Base-by-base conservation (phyloP, 2,888 invertebrate species). In the Cantharis rufa region DNA sequence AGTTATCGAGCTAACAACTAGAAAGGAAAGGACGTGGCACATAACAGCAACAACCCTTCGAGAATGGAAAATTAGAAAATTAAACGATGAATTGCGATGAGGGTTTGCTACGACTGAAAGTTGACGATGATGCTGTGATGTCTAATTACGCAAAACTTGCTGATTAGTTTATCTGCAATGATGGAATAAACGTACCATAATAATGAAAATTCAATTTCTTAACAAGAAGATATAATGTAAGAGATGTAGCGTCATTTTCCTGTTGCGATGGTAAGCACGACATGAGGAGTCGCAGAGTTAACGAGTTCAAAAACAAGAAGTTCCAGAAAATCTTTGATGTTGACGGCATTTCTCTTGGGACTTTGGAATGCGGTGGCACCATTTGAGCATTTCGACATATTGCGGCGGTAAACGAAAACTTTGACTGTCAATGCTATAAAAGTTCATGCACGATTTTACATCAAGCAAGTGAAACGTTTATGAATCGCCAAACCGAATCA, bases 171-270 rank as follows among this genome's bases (percentile, higher is more conserved):
- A 76, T 63, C 62, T 66, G 73, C 70, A 76, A 48, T 5, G 48
- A 72, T 82, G 80, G 80, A 81, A 84, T 82, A 83, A 82, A 82
- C 78, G 77, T n/a, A 15, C 7, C 21, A 81, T 81, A 81, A 81
- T 83, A 82, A 83, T 81, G 82, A 77, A 80, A 80, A 82, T 83
- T 81, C 82, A 79, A 80, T 81, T 80, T 78, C 78, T 70, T 70
- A 24, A 74, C 70, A 78, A 80, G 81, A 81, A 82, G 82, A 80
- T 82, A 79, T 11, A 10, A 11, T 28, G 11, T 11, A 4, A 13
- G 32, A 32, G 32, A 32, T 28, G 13, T 13, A 16, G 72, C 74
- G 76, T 62, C 63, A 78, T 77, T 75, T 80, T 80, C 74, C 77
- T 74, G 73, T 79, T 74, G 79, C 79, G 79, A 76, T 78, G 68